A percentile compares a stretch with the other conserved stretches of the same genome.
Evolutionary conservation across 2,113 vertebrate genomes (phyloP).

Genomic region (Pitta sordida): DNA sequence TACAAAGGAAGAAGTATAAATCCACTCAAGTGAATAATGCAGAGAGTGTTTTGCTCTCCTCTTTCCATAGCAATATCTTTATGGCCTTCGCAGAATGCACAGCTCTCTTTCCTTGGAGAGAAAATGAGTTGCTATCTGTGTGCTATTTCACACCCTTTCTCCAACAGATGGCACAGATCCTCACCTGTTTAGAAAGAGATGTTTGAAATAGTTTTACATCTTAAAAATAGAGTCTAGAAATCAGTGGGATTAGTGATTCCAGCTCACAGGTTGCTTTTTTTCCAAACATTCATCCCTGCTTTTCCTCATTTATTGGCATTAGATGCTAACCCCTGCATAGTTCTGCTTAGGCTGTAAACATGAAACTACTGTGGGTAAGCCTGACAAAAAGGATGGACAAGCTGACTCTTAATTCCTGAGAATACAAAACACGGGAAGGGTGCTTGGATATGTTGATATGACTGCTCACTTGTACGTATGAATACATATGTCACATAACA

Average conservation of each 20-base stretch:
- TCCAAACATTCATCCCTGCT: not conserved
- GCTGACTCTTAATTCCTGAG: not conserved
- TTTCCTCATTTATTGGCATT: not conserved
- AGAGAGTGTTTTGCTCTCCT: not conserved
- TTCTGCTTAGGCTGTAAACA: not conserved
- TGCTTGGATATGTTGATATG: not conserved
- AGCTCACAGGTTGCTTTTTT: not conserved
- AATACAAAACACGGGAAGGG: not conserved
- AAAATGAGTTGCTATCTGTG: not conserved
- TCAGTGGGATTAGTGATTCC: not conserved
- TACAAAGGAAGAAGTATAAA: not conserved
- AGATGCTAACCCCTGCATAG: not conserved
- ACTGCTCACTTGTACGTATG: not conserved
- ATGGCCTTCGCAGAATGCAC: not conserved
- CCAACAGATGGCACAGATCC: conserved; percentile 33
- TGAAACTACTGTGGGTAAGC: not conserved
- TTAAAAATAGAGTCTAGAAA: conserved; percentile 1
- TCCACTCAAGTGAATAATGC: not conserved
- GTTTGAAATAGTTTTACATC: not conserved
- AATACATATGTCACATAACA: not conserved
- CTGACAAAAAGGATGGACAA: not conserved
- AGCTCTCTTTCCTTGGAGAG: not conserved
- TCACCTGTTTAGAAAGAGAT: conserved; percentile 21
- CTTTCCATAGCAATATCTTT: not conserved
- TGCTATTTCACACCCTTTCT: conserved; percentile 19